Conservation (phyloP, 2,797 vertebrate genomes). For the Scolopax bukidnonensis region DNA sequence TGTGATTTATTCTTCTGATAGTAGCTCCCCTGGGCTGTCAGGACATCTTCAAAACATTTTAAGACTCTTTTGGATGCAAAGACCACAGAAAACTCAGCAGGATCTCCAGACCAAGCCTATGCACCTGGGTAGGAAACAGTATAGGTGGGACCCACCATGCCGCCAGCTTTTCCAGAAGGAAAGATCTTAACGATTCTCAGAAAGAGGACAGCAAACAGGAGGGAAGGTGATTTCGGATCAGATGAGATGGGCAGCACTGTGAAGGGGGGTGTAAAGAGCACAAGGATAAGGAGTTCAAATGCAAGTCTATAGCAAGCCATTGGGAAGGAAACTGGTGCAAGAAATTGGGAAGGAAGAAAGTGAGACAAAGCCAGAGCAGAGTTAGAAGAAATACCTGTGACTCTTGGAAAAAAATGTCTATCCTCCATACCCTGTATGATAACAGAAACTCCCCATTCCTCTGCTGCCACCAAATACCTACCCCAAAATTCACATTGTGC, state of each 20-base stretch:
- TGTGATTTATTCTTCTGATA: background rate
- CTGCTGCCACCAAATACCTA: background rate
- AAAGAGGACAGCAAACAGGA: background rate
- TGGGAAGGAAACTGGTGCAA: background rate
- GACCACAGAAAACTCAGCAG: background rate
- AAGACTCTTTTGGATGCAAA: background rate
- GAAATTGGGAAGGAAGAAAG: background rate
- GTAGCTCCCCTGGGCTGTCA: background rate
- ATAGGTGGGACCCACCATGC: rapidly evolving
- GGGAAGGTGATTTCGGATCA: background rate
- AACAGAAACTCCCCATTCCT: background rate
- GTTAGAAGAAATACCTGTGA: background rate
- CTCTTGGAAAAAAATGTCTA: background rate
- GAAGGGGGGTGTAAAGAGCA: background rate
- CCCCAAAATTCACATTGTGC: background rate
- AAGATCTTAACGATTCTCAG: rapidly evolving
- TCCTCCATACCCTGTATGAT: background rate
- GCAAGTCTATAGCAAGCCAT: background rate
- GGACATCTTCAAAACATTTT: background rate
- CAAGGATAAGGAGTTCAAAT: background rate
- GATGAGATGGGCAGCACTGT: background rate
- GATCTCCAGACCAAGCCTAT: background rate
- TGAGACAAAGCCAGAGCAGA: background rate
- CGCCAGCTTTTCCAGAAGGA: background rate
- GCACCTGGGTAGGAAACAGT: rapidly evolving